Evolutionary conservation across 2,113 vertebrate genomes (phyloP), one percentile per base, ranked within the genome.

Genomic region (Lamprologus sp.): DNA sequence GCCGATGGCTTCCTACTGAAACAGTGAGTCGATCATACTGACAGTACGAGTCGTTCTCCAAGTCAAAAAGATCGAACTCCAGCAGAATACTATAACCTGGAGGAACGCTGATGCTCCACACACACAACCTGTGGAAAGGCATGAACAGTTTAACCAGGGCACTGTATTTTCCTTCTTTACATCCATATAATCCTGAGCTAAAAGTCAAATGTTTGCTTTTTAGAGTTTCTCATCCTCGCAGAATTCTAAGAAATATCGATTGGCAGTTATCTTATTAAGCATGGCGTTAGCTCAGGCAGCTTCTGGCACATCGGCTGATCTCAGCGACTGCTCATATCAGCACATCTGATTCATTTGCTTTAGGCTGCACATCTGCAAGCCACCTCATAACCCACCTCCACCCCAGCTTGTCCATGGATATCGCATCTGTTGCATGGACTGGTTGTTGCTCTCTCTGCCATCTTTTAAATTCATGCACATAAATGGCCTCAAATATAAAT

Each of bases 91-190:
- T 89, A 73, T 89, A 94, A 68, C 91, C 90, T 73, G 93, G 92
- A 79, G 96, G 94, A 54, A 93, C 95, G 42, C 37, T 13, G 1
- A 98, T 81, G 7, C 90, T 96, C 97, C 98, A 98, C 49, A 95
- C 31, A 91, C 96, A 97, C 45, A 95, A 68, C 84, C 97, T 98
- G 92, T 11, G 9, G 0, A 0, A 23, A 12, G 10, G 7, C 45
- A 13, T 3, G 11, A 31, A 33, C 45, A 77, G 0, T 77, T 51
- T 33, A 31, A n/a, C 26, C 73, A n/a, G 73, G 42, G 26, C 4
- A 17, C 73, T 13, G 26, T 13, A 28, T 49, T 31, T 77, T 51
- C 73, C 45, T 33, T 51, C 26, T 33, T 49, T n/a, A 77, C 10
- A 77, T 51, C 45, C 45, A 31, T 2, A 33, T 5, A 31, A 6